phyloP scores from a whole-genome alignment of 2,888 invertebrate species.

The Plutella xylostella region DNA sequence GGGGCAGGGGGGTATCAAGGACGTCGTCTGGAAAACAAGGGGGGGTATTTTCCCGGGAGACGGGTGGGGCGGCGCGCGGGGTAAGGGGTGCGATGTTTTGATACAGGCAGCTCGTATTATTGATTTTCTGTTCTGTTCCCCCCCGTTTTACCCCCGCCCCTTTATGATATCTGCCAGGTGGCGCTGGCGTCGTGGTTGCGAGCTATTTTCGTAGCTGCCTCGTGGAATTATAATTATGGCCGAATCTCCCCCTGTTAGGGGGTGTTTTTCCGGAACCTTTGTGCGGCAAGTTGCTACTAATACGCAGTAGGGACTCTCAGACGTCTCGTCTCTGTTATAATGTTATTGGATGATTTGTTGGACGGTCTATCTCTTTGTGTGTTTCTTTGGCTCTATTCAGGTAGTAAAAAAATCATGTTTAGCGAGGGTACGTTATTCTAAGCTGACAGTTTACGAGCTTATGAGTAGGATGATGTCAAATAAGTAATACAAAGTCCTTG shows the following conservation, averaged over 20 bases:
- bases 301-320: no score
- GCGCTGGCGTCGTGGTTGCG: conserved; percentile 35
- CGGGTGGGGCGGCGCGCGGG: conserved; percentile 27
- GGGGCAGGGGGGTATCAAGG: conserved; percentile 54
- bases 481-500: no score
- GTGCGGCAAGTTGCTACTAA: background rate
- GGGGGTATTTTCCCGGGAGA: conserved; percentile 66
- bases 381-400: no score
- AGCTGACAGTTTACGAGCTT: no score
- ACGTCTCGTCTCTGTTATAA: no score
- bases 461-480: no score
- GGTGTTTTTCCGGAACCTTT: background rate
- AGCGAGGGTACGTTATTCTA: no score
- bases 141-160: conserved; percentile 34
- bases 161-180: conserved; percentile 46
- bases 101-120: conserved; percentile 63
- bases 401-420: no score
- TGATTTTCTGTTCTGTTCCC: conserved; percentile 53
- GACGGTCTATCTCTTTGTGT: no score
- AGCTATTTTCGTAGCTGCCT: conserved; percentile 58
- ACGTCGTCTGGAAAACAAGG: conserved; percentile 67
- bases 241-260: conserved; percentile 2
- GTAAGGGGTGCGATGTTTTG: conserved; percentile 43
- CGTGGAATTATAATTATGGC: conserved; percentile 17
- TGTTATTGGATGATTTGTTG: no score